These are phyloP conservation scores for Clupea harengus DNA, from an alignment of 2,113 vertebrate species.

Conservation along the genomic window DNA sequence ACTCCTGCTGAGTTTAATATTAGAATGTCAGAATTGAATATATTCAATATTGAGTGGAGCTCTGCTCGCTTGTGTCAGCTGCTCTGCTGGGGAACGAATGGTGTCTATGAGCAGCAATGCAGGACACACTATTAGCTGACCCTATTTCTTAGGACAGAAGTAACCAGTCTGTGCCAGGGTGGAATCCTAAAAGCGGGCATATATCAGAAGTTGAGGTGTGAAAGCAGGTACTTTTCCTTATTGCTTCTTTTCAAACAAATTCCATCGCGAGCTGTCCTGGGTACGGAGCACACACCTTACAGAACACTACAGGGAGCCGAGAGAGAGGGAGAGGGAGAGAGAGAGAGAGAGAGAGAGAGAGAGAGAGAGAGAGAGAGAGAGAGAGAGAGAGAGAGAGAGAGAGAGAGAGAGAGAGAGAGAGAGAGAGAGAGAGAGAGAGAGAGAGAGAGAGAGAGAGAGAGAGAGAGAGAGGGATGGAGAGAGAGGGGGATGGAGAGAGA, in stretches of 20 bases:
- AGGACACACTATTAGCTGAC: neutral
- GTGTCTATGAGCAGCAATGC: neutral
- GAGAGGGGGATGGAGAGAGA: neutral
- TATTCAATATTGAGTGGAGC: neutral
- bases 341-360: neutral
- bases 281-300: conserved; percentile 34
- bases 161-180: neutral
- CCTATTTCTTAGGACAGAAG: neutral
- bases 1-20: neutral
- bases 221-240: conserved; percentile 26
- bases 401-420: neutral
- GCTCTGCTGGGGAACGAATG: neutral
- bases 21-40: conserved; percentile 2
- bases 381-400: neutral
- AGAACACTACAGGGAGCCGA: conserved; percentile 37
- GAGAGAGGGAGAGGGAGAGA: neutral
- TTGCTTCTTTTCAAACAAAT: conserved; percentile 36
- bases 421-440: neutral
- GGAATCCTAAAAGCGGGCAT: neutral
- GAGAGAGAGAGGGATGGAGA: neutral
- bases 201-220: neutral
- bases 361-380: neutral
- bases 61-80: neutral
- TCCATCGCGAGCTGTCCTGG: conserved; percentile 31
- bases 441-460: neutral